These are phyloP conservation scores for Sericinus montela DNA, from an alignment of 2,888 invertebrate species.

Conservation along the genomic window DNA sequence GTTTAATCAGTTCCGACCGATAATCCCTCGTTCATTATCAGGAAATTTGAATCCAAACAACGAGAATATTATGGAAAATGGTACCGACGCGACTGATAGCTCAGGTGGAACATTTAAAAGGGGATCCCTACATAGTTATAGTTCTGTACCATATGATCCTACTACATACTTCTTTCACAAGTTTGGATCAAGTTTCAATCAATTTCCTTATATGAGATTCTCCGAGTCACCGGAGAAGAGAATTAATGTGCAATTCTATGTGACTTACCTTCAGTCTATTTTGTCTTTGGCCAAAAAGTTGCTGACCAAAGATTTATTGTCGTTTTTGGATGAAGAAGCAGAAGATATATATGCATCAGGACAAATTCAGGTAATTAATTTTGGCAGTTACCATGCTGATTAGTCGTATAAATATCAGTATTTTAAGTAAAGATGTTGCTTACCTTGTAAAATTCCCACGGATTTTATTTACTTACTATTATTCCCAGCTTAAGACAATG, in stretches of 20 bases:
- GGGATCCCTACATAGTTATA: constrained; percentile 77
- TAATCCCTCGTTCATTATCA: constrained; percentile 94
- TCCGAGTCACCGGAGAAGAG: constrained; percentile 85
- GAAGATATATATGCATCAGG: constrained; percentile 87
- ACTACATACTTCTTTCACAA: constrained; percentile 93
- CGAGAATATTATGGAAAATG: constrained; percentile 64
- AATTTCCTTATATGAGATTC: constrained; percentile 90
- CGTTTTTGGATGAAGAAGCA: constrained; percentile 90
- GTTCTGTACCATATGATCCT: constrained; percentile 87
- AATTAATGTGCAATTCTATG: constrained; percentile 83
- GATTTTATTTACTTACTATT: too few species aligned
- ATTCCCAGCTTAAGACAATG: too few species aligned
- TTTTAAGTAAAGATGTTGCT: too few species aligned
- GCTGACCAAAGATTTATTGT: constrained; percentile 89
- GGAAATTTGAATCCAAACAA: constrained; percentile 86
- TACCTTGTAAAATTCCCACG: too few species aligned
- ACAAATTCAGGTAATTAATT: constrained; percentile 74
- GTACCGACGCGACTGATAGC: constrained; percentile 54
- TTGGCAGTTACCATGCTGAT: background rate
- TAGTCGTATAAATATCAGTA: too few species aligned
- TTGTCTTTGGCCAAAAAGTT: constrained; percentile 90
- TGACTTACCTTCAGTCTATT: constrained; percentile 89
- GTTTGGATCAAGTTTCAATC: constrained; percentile 95
- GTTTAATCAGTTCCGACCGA: constrained; percentile 89
- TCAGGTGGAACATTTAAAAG: constrained; percentile 55